These are phyloP conservation scores for Dermolepida albohirtum DNA, from an alignment of 2,888 invertebrate genomes.

Conservation along the genomic window DNA sequence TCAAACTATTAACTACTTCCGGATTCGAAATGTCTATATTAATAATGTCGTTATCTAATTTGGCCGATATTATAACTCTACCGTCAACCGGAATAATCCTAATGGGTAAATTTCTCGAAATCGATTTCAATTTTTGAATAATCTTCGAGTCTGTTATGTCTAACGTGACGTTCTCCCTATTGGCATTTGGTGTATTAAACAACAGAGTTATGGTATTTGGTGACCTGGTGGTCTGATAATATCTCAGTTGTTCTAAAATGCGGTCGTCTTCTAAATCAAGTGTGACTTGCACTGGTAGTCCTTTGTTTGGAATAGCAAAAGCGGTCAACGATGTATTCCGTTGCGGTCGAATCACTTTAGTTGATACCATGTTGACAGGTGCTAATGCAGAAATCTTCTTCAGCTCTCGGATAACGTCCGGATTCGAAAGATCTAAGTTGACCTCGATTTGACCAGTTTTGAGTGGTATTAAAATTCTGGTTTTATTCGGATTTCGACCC, in stretches of 20 bases:
- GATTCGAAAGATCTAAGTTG: too few species aligned
- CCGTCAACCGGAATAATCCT: neutral
- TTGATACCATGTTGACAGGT: too few species aligned
- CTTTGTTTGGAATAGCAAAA: neutral
- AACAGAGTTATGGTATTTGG: neutral
- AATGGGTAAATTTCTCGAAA: neutral
- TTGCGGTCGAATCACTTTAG: neutral
- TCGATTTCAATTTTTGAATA: neutral
- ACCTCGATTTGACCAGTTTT: too few species aligned
- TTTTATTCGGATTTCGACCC: too few species aligned
- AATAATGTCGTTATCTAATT: too few species aligned
- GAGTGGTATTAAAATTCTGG: too few species aligned
- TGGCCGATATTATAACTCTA: neutral
- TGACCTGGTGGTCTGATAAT: neutral
- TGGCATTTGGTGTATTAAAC: constrained; percentile 5
- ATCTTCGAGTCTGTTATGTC: neutral
- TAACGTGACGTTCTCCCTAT: neutral
- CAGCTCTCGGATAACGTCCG: neutral
- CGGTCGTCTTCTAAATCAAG: constrained; percentile 12
- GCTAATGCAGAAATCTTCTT: neutral
- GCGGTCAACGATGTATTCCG: neutral
- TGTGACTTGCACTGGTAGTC: neutral
- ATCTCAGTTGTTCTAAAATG: constrained; percentile 1
- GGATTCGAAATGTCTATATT: too few species aligned
- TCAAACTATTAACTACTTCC: too few species aligned